Percentiles rank a stretch among this genome's conserved stretches.
Conservation (phyloP, 2,888 invertebrate genomes). For the Rhabditoides inermis region DNA sequence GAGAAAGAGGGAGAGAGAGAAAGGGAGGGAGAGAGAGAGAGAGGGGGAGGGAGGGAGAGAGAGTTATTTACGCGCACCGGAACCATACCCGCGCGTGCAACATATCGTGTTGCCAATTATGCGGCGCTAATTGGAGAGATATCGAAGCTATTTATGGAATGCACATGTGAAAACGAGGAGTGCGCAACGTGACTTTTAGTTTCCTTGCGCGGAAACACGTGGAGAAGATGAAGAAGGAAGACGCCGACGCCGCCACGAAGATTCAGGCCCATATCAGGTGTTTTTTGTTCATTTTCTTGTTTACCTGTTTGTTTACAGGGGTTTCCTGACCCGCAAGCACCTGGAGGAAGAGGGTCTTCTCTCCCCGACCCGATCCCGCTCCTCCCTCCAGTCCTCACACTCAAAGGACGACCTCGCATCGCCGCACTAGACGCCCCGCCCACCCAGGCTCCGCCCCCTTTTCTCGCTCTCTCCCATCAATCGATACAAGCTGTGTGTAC, state of each 20-base stretch:
- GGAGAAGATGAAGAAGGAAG: constrained; percentile 67
- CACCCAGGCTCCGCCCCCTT: too few species aligned
- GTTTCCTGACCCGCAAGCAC: constrained; percentile 48
- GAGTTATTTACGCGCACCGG: too few species aligned
- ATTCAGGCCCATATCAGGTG: constrained; percentile 80
- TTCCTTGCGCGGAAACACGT: constrained; percentile 46
- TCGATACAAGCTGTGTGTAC: too few species aligned
- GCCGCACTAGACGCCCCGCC: too few species aligned
- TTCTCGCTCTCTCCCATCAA: too few species aligned
- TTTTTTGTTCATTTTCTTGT: background rate
- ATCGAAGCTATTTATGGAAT: background rate
- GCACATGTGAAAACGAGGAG: background rate
- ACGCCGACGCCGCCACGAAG: constrained; percentile 81
- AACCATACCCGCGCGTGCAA: too few species aligned
- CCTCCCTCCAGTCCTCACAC: constrained; percentile 40
- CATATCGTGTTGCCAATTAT: background rate
- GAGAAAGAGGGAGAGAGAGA: too few species aligned
- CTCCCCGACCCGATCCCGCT: constrained; percentile 41
- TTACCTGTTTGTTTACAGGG: constrained; percentile 24
- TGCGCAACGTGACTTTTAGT: constrained; percentile 46
- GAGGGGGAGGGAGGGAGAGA: too few species aligned
- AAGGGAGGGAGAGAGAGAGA: too few species aligned
- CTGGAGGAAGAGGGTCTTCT: constrained; percentile 43
- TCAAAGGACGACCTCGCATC: too few species aligned
- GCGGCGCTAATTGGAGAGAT: background rate